phyloP scores from a whole-genome alignment of 2,888 invertebrate genomes.

The Gymnosoma rotundatum region DNA sequence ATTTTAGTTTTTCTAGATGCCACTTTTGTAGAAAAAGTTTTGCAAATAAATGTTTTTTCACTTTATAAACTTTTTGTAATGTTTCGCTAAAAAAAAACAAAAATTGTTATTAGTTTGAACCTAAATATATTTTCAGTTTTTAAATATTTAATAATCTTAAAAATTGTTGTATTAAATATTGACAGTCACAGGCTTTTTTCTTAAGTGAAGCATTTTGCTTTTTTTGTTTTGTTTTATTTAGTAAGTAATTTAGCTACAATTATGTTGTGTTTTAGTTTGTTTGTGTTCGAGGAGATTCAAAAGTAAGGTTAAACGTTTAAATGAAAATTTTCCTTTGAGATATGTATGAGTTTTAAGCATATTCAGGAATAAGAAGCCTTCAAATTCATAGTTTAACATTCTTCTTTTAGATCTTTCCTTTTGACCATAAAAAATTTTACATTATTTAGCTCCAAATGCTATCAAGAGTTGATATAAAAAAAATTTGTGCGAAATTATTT shows the following conservation, averaged over 20 bases:
- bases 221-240: constrained; percentile 45
- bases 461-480: too few species aligned
- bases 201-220: constrained; percentile 76
- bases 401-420: too few species aligned
- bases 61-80: constrained; percentile 15
- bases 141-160: constrained; percentile 57
- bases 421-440: too few species aligned
- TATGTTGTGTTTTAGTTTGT: constrained; percentile 34
- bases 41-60: constrained; percentile 55
- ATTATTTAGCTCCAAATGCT: too few species aligned
- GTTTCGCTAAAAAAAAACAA: constrained; percentile 59
- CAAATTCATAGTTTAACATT: too few species aligned
- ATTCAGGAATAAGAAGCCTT: too few species aligned
- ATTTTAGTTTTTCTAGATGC: constrained; percentile 46
- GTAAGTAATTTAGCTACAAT: constrained; percentile 67
- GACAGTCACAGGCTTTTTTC: constrained; percentile 79
- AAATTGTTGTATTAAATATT: constrained; percentile 75
- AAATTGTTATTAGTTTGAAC: constrained; percentile 50
- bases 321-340: neutral
- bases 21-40: constrained; percentile 67
- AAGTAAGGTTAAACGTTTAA: neutral
- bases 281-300: neutral
- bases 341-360: neutral
- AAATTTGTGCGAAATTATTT: too few species aligned
- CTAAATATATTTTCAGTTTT: constrained; percentile 50